phyloP scores from a whole-genome alignment of 2,888 invertebrate species.

The Thera obeliscata region DNA sequence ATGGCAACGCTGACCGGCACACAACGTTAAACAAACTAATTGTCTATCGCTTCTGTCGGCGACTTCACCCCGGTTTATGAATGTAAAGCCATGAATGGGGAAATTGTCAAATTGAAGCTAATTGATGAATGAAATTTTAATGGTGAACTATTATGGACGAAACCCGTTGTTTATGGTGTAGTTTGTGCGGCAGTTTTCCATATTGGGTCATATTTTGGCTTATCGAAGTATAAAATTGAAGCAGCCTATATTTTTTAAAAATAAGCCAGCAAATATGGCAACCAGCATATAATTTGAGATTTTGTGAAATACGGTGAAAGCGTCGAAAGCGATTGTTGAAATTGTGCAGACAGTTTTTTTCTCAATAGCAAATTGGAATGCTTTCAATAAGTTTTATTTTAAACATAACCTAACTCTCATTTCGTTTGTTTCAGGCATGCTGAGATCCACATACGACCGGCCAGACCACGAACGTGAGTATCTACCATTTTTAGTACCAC shows the following conservation, averaged over 20 bases:
- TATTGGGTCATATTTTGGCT: conserved; percentile 5
- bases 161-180: conserved; percentile 34
- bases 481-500: background rate
- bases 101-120: conserved; percentile 46
- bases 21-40: conserved; percentile 77
- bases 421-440: conserved; percentile 73
- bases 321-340: too few species aligned
- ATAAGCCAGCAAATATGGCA: too few species aligned
- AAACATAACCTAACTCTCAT: background rate
- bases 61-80: conserved; percentile 55
- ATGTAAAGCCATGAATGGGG: conserved; percentile 48
- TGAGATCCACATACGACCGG: conserved; percentile 80
- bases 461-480: conserved; percentile 83
- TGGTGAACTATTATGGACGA: conserved; percentile 39
- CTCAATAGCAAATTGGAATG: too few species aligned
- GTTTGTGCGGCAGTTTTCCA: conserved; percentile 24
- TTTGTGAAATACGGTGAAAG: too few species aligned
- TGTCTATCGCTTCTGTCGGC: conserved; percentile 63
- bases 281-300: too few species aligned
- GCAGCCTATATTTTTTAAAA: background rate
- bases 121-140: conserved; percentile 55
- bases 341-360: too few species aligned
- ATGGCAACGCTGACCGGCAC: conserved; percentile 60
- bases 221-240: background rate
- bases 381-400: too few species aligned